These are phyloP conservation scores for Serranus cabrilla DNA, from an alignment of 2,797 vertebrate species.

Conservation along the genomic window DNA sequence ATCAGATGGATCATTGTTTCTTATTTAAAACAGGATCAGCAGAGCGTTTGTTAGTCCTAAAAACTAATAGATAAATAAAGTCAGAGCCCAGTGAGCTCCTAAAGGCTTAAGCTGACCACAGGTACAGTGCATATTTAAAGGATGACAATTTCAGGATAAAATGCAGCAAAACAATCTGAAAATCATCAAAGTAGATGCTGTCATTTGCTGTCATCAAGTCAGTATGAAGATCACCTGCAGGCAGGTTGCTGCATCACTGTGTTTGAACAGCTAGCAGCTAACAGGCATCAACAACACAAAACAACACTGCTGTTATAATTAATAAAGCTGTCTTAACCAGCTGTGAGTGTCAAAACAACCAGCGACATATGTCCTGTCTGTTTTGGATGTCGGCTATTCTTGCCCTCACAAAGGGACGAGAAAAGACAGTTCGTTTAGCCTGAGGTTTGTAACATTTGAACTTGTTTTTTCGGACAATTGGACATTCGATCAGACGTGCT, in stretches of 20 bases:
- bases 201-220: conserved; percentile 21
- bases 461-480: background rate
- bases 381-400: background rate
- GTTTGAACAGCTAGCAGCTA: conserved; percentile 23
- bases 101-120: background rate
- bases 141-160: no score
- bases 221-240: conserved; percentile 25
- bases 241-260: conserved; percentile 17
- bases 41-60: background rate
- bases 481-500: background rate
- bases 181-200: conserved; percentile 1
- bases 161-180: background rate
- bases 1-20: background rate
- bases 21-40: background rate
- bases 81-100: background rate
- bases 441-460: background rate
- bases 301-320: conserved; percentile 42
- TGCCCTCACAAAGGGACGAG: background rate
- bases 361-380: background rate
- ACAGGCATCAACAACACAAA: conserved; percentile 30
- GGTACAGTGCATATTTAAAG: background rate
- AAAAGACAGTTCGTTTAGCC: background rate
- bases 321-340: conserved; percentile 36
- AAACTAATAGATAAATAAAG: no score
- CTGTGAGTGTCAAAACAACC: conserved; percentile 25